These are phyloP conservation scores for Drosophila gaucha DNA, from an alignment of 2,888 invertebrate species.

Conservation along the genomic window DNA sequence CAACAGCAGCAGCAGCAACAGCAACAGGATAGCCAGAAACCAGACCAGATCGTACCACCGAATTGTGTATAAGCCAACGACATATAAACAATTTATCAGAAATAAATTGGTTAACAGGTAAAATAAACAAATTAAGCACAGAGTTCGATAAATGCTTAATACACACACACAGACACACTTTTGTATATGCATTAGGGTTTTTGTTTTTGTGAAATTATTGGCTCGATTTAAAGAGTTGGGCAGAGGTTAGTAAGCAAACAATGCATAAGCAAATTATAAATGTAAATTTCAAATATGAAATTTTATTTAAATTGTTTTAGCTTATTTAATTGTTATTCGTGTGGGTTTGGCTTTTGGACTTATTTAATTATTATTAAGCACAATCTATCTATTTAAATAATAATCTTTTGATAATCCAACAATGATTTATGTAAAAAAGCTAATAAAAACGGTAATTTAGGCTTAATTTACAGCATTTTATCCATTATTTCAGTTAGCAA, in stretches of 20 bases:
- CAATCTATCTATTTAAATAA: not conserved
- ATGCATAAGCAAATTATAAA: slow-evolving; percentile 11
- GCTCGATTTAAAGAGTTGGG: not conserved
- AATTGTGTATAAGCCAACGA: slow-evolving; percentile 43
- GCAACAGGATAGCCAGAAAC: slow-evolving; percentile 33
- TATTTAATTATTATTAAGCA: not conserved
- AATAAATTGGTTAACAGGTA: slow-evolving; percentile 76
- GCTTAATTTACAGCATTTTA: too few relatives aligned
- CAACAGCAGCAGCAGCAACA: slow-evolving; percentile 13
- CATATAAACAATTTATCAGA: slow-evolving; percentile 72
- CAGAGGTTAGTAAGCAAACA: slow-evolving; percentile 8
- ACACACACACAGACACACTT: not conserved
- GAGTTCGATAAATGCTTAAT: slow-evolving; percentile 63
- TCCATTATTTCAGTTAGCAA: too few relatives aligned
- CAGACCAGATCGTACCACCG: slow-evolving; percentile 59
- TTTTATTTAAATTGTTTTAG: not conserved
- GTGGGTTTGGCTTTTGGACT: not conserved
- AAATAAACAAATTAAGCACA: slow-evolving; percentile 74
- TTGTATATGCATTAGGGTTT: not conserved
- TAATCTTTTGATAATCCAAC: not conserved
- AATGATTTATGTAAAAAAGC: not conserved
- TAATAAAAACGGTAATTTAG: too few relatives aligned
- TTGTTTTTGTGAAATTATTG: slow-evolving; percentile 11
- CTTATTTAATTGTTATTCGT: not conserved
- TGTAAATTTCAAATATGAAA: slow-evolving; percentile 4